Evolutionary conservation across 2,888 invertebrate genomes (phyloP), one percentile per base, ranked within the genome.

Genomic region (Heliconius ismenius): DNA sequence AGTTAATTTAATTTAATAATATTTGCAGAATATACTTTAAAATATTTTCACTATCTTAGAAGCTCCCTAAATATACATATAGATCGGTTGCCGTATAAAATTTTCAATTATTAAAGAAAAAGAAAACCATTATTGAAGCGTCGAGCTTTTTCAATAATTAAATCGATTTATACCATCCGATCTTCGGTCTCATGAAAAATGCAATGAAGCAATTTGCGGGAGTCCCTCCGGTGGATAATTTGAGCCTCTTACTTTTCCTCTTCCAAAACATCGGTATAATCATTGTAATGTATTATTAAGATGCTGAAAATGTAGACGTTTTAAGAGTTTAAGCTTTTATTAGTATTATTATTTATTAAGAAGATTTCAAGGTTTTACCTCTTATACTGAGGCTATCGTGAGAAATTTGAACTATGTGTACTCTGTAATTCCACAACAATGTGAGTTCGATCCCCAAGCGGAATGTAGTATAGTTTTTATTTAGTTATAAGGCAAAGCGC

Each of bases 181-280:
- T 90, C 88, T 89, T 85, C 83, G 75, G 81, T 80, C 89, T 93
- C 92, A 93, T 93, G 93, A 92, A 93, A 93, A 91, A 92, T 93
- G 92, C 92, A 93, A 87, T 87, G 84, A 83, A 82, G 87, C 91
- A 93, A 92, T 93, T 93, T 93, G 90, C 84, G 85, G 83, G 85
- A 86, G 85, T 84, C 86, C 84, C 86, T 75, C 54, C 28, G 54
- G 76, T 64, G 70, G 75, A 77, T 77, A 73, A 76, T 76, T 78
- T 75, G 65, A 75, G 69, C 75, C 76, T 75, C 78, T 80, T 73
- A 62, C 73, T 24, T 60, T 68, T 43, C 65, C 58, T n/a, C 15
- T 67, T 74, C 21, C 28, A 58, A 70, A 75, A 62, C 60, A 58
- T 58, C 67, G 21, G 26, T 64, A 65, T 76, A 63, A 75, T 36